Evolutionary conservation across 2,888 invertebrate species (phyloP).

Genomic region (Stomorhina lunata): DNA sequence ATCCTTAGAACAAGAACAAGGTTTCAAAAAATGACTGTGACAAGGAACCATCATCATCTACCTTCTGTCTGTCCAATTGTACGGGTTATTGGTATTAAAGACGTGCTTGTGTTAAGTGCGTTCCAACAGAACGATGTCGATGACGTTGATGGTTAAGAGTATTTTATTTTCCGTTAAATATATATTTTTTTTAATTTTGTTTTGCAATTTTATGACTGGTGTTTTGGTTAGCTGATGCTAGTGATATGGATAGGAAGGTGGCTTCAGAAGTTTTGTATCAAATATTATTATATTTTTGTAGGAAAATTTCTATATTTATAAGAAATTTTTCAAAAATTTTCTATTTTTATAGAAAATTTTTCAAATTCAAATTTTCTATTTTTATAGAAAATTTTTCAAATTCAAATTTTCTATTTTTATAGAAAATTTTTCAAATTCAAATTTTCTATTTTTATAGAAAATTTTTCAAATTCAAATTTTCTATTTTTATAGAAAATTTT

Average conservation of each 20-base stretch:
- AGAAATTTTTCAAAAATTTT: too few relatives aligned
- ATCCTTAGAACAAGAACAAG: neutral
- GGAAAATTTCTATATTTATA: too few relatives aligned
- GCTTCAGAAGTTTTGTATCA: too few relatives aligned
- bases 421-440: too few relatives aligned
- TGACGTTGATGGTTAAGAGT: constrained; percentile 2
- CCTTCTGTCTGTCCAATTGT: neutral
- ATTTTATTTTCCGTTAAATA: constrained; percentile 14
- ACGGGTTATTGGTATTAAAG: constrained; percentile 31
- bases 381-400: too few relatives aligned
- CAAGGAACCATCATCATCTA: constrained; percentile 31
- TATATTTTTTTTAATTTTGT: constrained; percentile 7
- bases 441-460: too few relatives aligned
- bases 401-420: too few relatives aligned
- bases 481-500: too few relatives aligned
- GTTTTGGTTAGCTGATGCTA: constrained; percentile 18
- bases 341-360: too few relatives aligned
- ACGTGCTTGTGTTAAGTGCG: constrained; percentile 55
- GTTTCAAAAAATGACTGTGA: constrained; percentile 15
- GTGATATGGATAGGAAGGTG: neutral
- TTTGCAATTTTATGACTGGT: constrained; percentile 50
- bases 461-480: too few relatives aligned
- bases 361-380: too few relatives aligned
- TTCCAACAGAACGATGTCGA: constrained; percentile 30
- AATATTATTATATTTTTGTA: too few relatives aligned